Evolutionary conservation across 23 tunicate species (phyloP).

Genomic region (Botrylloides violaceus): DNA sequence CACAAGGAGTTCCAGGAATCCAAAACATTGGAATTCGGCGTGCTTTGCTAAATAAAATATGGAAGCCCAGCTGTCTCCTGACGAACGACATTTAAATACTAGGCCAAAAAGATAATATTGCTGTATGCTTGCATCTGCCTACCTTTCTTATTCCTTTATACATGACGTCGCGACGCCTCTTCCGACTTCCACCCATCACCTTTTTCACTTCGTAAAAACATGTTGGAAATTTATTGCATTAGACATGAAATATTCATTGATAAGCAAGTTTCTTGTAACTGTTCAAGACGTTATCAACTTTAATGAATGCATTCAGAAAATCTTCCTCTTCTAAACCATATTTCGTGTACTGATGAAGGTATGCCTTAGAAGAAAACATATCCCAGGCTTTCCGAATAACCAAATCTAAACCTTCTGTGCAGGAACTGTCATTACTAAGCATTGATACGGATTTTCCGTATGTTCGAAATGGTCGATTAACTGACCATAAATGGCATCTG

Average conservation of each 20-base stretch:
- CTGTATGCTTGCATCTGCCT: too few species aligned
- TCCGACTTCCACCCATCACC: too few species aligned
- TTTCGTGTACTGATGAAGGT: conserved; percentile 77
- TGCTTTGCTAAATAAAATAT: too few species aligned
- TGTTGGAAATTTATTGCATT: too few species aligned
- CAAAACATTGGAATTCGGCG: too few species aligned
- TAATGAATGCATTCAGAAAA: conserved; percentile 72
- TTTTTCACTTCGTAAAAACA: too few species aligned
- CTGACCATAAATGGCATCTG: conserved; percentile 44
- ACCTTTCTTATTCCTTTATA: too few species aligned
- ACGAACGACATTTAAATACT: too few species aligned
- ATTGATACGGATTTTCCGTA: conserved; percentile 61
- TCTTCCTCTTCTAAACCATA: conserved; percentile 77
- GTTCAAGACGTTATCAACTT: conserved; percentile 62
- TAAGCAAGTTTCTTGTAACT: conserved; percentile 7
- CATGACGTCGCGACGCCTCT: too few species aligned
- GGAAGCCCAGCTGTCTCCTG: too few species aligned
- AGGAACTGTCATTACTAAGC: conserved; percentile 67
- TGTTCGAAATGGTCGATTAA: conserved; percentile 30
- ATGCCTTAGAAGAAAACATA: conserved; percentile 67
- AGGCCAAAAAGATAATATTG: too few species aligned
- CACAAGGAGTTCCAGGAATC: too few species aligned
- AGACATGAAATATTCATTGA: not conserved
- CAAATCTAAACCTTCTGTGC: conserved; percentile 44
- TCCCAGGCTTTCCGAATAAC: conserved; percentile 70